A percentile compares a stretch with the other conserved stretches of the same genome.
Evolutionary conservation across 2,888 invertebrate genomes (phyloP).

Genomic region (Maniola hyperantus): DNA sequence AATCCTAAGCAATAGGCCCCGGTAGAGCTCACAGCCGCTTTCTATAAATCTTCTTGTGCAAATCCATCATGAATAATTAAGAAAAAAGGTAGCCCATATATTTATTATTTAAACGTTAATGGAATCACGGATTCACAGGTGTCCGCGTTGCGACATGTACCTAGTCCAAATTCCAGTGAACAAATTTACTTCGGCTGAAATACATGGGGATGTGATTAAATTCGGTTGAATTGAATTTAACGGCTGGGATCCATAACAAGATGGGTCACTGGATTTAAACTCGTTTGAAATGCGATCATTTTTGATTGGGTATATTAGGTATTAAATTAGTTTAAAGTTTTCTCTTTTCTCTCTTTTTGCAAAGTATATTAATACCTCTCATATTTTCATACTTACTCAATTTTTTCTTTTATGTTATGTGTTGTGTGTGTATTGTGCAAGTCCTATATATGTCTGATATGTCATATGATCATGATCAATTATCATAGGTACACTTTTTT

Average conservation of each 20-base stretch:
- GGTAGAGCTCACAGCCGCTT: background rate
- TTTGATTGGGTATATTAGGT: background rate
- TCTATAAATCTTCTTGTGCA: background rate
- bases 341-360: too few species aligned
- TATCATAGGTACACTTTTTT: too few species aligned
- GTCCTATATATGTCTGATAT: too few species aligned
- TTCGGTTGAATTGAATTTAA: constrained; percentile 51
- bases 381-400: too few species aligned
- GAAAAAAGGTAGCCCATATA: background rate
- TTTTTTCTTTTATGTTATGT: too few species aligned
- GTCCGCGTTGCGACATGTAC: constrained; percentile 25
- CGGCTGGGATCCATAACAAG: constrained; percentile 4
- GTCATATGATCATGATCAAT: too few species aligned
- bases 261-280: constrained; percentile 14
- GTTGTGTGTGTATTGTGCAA: too few species aligned
- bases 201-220: constrained; percentile 46
- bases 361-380: too few species aligned
- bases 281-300: constrained; percentile 6
- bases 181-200: constrained; percentile 41
- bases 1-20: background rate
- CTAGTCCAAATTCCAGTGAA: constrained; percentile 43
- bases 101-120: constrained; percentile 12
- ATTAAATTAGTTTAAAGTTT: background rate
- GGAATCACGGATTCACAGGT: constrained; percentile 22
- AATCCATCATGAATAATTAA: background rate